These are phyloP conservation scores for Idaea aversata DNA, from an alignment of 2,888 invertebrate species.

Conservation along the genomic window DNA sequence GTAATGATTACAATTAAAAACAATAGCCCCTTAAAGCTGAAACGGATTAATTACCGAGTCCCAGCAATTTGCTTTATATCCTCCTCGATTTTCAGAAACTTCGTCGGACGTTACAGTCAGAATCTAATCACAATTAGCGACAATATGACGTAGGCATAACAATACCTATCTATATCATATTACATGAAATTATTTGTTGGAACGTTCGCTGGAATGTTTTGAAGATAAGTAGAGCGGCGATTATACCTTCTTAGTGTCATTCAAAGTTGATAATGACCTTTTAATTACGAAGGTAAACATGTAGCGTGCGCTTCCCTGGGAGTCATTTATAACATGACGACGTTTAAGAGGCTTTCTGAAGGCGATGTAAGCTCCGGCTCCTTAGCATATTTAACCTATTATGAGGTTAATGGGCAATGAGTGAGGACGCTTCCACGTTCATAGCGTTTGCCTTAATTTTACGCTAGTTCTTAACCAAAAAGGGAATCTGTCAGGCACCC, in stretches of 20 bases:
- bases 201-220: slow-evolving; percentile 1
- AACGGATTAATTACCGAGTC: slow-evolving; percentile 25
- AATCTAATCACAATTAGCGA: slow-evolving; percentile 20
- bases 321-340: slow-evolving; percentile 28
- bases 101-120: slow-evolving; percentile 15
- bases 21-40: slow-evolving; percentile 23
- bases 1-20: slow-evolving; percentile 28
- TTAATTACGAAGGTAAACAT: slow-evolving; percentile 29
- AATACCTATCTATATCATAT: background rate
- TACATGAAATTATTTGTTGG: background rate
- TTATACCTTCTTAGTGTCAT: slow-evolving; percentile 18
- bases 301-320: slow-evolving; percentile 16
- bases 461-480: slow-evolving; percentile 57
- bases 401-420: slow-evolving; percentile 71
- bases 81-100: slow-evolving; percentile 14
- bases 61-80: slow-evolving; percentile 27
- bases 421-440: slow-evolving; percentile 45
- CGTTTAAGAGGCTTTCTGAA: slow-evolving; percentile 39
- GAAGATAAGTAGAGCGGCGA: slow-evolving; percentile 2
- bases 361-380: slow-evolving; percentile 51
- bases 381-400: slow-evolving; percentile 75
- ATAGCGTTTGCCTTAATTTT: slow-evolving; percentile 54
- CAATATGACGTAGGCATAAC: slow-evolving; percentile 11
- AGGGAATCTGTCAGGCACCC: slow-evolving; percentile 33
- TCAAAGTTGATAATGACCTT: slow-evolving; percentile 26